These are phyloP conservation scores for Agonopterix arenella DNA, from an alignment of 2,888 invertebrate genomes.

Conservation along the genomic window DNA sequence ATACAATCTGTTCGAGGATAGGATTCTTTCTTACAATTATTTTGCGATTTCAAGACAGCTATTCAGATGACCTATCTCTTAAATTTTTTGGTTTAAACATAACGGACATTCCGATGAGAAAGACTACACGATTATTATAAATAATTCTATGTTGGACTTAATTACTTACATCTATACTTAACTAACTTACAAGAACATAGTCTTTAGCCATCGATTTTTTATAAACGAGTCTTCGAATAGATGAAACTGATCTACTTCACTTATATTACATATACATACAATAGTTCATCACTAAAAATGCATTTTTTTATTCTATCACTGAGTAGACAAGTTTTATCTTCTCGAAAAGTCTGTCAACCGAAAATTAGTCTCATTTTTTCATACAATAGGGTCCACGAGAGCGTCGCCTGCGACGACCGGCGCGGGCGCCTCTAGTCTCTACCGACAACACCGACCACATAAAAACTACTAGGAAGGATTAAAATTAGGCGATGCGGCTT, in stretches of 20 bases:
- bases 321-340: slow-evolving; percentile 73
- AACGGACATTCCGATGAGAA: slow-evolving; percentile 62
- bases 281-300: slow-evolving; percentile 73
- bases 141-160: slow-evolving; percentile 70
- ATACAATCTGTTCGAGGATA: slow-evolving; percentile 40
- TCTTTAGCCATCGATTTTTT: slow-evolving; percentile 73
- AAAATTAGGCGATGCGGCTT: slow-evolving; percentile 62
- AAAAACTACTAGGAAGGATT: slow-evolving; percentile 67
- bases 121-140: slow-evolving; percentile 67
- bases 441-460: slow-evolving; percentile 54
- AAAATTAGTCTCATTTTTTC: slow-evolving; percentile 55
- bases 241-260: slow-evolving; percentile 73
- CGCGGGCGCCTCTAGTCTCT: slow-evolving; percentile 21
- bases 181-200: slow-evolving; percentile 64
- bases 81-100: slow-evolving; percentile 63
- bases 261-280: slow-evolving; percentile 61
- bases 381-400: slow-evolving; percentile 30
- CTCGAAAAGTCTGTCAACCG: slow-evolving; percentile 72
- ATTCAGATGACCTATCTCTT: slow-evolving; percentile 42
- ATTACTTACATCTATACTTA: slow-evolving; percentile 60
- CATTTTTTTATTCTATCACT: slow-evolving; percentile 71
- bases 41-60: slow-evolving; percentile 48
- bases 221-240: slow-evolving; percentile 71
- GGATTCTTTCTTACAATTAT: slow-evolving; percentile 31
- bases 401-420: slow-evolving; percentile 20